Base-by-base conservation (phyloP, 1,140 invertebrate species). In the Heliconius eleuchia region DNA sequence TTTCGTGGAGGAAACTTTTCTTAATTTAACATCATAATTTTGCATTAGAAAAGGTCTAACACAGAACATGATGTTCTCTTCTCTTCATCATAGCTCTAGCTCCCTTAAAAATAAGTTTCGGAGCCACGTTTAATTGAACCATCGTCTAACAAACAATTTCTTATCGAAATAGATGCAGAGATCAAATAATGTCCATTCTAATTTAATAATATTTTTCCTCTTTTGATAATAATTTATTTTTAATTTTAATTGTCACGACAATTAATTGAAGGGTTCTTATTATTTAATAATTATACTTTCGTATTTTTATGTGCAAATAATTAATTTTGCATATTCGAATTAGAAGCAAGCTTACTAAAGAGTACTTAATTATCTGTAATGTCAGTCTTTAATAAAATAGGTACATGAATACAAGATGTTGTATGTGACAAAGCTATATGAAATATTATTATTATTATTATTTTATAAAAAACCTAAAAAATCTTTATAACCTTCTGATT, bases 101-200 rank as follows among this genome's bases (percentile, higher is more conserved):
- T 57, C 55, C 4, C 11, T 27, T 66, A 5, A 16, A 30, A 30
- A 30, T 66, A 30, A 5, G 3, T n/a, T 30, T 16, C 11, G 16
- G 11, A 66, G 60, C 27, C n/a, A 11, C 57, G 23, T 3, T 27
- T 16, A 30, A 66, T 27, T 66, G 23, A 66, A 66, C 50, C 74
- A 86, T 85, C 91, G 90, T 92, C 74, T 86, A 87, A 93, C 91
- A 90, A 88, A 87, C 90, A 88, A 92, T 93, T 93, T 93, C 91
- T 42, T 85, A 79, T 76, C 81, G 90, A 93, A 93, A 93, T 89
- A 89, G 89, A 88, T 89, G 91, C 84, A 92, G 92, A 90, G 89
- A 89, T 84, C 11, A 6, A 66, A 60, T 6, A 60, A 60, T 9
- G 9, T 23, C 2, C 50, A 60, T 2, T 27, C 0, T 23, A 11